Conservation (phyloP, 23 tunicate genomes). For the Ciona savignyi region DNA sequence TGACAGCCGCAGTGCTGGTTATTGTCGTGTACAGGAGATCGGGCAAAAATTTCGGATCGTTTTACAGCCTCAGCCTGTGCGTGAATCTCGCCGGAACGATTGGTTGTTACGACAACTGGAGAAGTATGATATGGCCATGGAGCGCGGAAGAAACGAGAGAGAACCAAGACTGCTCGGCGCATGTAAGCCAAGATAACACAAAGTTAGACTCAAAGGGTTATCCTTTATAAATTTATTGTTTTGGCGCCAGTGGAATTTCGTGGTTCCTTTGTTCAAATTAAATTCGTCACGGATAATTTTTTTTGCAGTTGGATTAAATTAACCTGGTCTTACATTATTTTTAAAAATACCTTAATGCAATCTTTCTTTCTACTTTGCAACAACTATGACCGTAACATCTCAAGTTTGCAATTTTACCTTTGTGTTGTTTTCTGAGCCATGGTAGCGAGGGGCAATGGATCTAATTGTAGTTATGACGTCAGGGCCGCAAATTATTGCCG, state of each 20-base stretch:
- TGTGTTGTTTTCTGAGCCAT: neutral
- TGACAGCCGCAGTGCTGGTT: constrained; percentile 8
- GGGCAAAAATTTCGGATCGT: neutral
- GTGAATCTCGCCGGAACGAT: constrained; percentile 34
- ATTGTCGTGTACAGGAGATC: neutral
- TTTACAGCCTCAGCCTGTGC: constrained; percentile 19
- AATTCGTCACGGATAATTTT: no score
- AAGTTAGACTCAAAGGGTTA: no score
- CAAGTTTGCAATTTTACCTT: neutral
- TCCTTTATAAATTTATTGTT: no score
- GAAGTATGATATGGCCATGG: constrained; percentile 44
- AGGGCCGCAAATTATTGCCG: no score
- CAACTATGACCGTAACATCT: no score
- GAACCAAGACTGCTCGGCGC: neutral
- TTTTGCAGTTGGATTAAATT: no score
- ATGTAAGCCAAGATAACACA: neutral
- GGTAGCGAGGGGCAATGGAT: neutral
- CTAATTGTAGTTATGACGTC: neutral
- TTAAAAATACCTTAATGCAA: no score
- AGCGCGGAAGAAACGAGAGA: neutral
- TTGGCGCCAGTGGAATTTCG: no score
- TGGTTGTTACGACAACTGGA: constrained; percentile 62
- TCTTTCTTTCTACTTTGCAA: no score
- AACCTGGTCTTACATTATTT: no score
- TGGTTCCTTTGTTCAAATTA: no score